Evolutionary conservation across 2,797 vertebrate genomes (phyloP), one percentile per base, ranked within the genome.

Genomic region (Triplophysa bombifrons): DNA sequence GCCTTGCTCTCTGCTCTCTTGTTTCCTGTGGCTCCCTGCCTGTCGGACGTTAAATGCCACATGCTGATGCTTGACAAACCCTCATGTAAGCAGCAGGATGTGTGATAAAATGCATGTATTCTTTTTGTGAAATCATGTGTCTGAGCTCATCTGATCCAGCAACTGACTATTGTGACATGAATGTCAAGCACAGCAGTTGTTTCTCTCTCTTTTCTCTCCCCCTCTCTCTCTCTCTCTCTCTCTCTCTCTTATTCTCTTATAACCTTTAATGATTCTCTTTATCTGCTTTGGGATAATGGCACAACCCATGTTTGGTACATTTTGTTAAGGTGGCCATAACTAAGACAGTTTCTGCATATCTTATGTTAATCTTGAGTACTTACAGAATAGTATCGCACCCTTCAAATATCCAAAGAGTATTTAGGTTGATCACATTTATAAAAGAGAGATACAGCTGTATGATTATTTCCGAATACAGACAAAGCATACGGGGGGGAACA

Each of bases 61-160:
- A 64, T 38, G 41, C 25, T 72, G 48, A 41, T 76, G n/a, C 46
- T 66, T 74, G 19, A 72, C 67, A 80, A 80, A n/a, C 46, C 11
- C 51, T 25, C 44, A 67, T 71, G 63, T 51, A 60, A 41, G 27
- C 60, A 61, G 60, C 48, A 14, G 25, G 68, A 66, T 80, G n/a
- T 71, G 65, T 75, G 72, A 74, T 27, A 38, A 16, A 61, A 41
- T 61, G 44, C n/a, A 63, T 65, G 46, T 65, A 44, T 82, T 30
- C 60, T 56, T 10, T 48, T 27, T 61, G 34, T 48, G 64, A n/a
- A 64, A 17, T 58, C 17, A 38, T 79, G 61, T 41, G 22, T 78
- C 27, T 17, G 19, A 30, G 12, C 64, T 79, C 46, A 46, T 70
- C 41, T 69, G 44, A 72, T 34, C 12, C 22, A 64, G 30, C 27